These are phyloP conservation scores for Platorchestia sp. DNA, from an alignment of 1,140 invertebrate genomes.

Conservation along the genomic window DNA sequence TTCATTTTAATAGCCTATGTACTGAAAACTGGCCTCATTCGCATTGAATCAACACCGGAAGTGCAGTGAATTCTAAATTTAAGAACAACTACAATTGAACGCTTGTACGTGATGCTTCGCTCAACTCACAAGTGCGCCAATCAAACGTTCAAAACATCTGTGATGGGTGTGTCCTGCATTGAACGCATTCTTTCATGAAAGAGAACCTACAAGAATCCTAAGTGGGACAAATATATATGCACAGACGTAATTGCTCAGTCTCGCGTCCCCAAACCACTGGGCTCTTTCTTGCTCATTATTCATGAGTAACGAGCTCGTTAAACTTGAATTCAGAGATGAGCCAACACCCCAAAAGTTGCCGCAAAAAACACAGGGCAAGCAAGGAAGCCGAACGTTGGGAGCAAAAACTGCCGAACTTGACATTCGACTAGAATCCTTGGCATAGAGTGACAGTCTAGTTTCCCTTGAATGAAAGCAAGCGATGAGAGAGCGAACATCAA, in stretches of 20 bases:
- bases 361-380: background rate
- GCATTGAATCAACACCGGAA: background rate
- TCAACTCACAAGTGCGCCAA: background rate
- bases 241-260: background rate
- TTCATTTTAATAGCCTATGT: background rate
- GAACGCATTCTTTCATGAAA: background rate
- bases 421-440: constrained; percentile 27
- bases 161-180: background rate
- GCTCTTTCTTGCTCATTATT: background rate
- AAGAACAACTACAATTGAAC: background rate
- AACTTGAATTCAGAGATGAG: constrained; percentile 45
- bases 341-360: background rate
- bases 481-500: background rate
- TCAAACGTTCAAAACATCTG: background rate
- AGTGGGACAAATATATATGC: background rate
- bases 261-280: background rate
- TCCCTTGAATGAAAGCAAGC: constrained; percentile 10
- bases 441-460: background rate
- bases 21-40: background rate
- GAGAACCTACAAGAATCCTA: background rate
- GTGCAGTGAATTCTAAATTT: background rate
- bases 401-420: constrained; percentile 50
- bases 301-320: background rate
- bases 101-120: background rate
- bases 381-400: constrained; percentile 18